These are phyloP conservation scores for Benthosema pterotum DNA, from an alignment of 2,797 vertebrate species.

Conservation along the genomic window DNA sequence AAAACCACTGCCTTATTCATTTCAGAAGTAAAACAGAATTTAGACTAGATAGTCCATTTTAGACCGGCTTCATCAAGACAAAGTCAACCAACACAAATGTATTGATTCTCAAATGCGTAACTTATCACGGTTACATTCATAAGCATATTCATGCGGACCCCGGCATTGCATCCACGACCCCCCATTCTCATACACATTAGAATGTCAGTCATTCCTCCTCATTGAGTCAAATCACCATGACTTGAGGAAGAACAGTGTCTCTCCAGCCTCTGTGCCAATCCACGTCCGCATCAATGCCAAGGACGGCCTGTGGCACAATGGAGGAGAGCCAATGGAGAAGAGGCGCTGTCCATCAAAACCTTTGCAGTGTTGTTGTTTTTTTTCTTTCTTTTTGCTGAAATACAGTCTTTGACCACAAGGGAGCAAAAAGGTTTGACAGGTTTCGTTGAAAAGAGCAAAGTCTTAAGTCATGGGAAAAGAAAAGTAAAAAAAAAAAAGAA, in stretches of 20 bases:
- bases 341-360: conserved; percentile 55
- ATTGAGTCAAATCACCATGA: conserved; percentile 58
- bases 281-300: conserved; percentile 63
- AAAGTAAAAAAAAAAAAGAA: background rate
- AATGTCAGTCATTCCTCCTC: conserved; percentile 65
- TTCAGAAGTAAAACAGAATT: too few species aligned
- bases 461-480: background rate
- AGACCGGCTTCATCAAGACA: too few species aligned
- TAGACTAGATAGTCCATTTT: too few species aligned
- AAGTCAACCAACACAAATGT: background rate
- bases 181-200: conserved; percentile 70
- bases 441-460: conserved; percentile 48
- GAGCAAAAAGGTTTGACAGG: conserved; percentile 60
- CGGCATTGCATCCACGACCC: conserved; percentile 67
- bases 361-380: conserved; percentile 41
- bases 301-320: conserved; percentile 66
- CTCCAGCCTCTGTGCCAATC: conserved; percentile 66
- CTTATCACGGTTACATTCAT: background rate
- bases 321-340: conserved; percentile 60
- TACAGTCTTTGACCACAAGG: conserved; percentile 53
- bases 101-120: background rate
- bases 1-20: too few species aligned
- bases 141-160: conserved; percentile 38
- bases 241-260: conserved; percentile 62
- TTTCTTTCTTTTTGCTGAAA: conserved; percentile 52